Conservation (phyloP, 2,113 vertebrate species). For the Arothron firmamentum region DNA sequence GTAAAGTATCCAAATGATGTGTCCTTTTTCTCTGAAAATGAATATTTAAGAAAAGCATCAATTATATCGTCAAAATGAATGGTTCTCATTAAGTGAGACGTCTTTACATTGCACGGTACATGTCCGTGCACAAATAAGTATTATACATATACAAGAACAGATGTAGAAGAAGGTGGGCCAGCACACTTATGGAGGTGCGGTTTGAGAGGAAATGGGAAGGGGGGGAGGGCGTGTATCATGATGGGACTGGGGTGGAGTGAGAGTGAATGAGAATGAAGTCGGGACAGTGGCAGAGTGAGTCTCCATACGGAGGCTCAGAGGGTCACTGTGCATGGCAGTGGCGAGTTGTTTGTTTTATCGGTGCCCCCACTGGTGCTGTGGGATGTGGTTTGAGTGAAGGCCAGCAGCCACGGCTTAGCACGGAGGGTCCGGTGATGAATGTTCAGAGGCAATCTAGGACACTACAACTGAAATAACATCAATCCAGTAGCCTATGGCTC, state of each 20-base stretch:
- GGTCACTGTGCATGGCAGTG: conserved; percentile 57
- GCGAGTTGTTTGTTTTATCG: conserved; percentile 74
- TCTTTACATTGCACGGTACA: no score
- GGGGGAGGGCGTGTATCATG: conserved; percentile 18
- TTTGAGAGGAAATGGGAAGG: conserved; percentile 33
- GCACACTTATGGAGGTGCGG: conserved; percentile 32
- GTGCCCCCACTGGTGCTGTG: conserved; percentile 63
- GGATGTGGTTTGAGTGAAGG: conserved; percentile 69
- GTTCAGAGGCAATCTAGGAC: conserved; percentile 76
- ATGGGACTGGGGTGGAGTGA: conserved; percentile 4
- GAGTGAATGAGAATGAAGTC: conserved; percentile 20
- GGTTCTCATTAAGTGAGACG: no score
- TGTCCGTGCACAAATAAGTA: no score
- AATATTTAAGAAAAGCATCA: no score
- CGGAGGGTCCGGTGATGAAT: conserved; percentile 77
- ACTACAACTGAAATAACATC: conserved; percentile 79
- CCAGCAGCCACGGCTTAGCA: conserved; percentile 68
- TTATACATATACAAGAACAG: no score
- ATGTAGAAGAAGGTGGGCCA: conserved; percentile 20
- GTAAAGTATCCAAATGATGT: no score
- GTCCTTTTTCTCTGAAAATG: no score
- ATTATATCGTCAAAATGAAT: no score
- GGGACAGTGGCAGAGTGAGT: conserved; percentile 21
- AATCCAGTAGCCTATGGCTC: conserved; percentile 73
- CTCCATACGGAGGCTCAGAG: conserved; percentile 57